phyloP scores from a whole-genome alignment of 2,888 invertebrate genomes.

The Sinodicranocentrus sp. region DNA sequence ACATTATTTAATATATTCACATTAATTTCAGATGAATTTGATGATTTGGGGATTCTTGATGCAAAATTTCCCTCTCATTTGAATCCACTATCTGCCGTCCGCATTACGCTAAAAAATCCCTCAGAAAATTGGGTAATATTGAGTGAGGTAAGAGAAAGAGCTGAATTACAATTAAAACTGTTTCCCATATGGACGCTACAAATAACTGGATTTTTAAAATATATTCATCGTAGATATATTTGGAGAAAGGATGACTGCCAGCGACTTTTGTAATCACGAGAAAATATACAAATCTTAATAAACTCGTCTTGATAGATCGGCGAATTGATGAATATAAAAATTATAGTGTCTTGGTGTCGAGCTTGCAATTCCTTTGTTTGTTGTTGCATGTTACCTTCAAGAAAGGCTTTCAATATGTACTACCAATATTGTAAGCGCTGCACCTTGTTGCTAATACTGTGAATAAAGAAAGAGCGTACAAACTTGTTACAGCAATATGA shows the following conservation, averaged over 20 bases:
- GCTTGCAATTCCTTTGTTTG: conserved; percentile 53
- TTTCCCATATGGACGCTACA: not conserved
- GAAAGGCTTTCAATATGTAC: conserved; percentile 52
- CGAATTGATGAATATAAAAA: conserved; percentile 27
- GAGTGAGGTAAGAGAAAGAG: conserved; percentile 92
- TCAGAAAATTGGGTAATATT: conserved; percentile 94
- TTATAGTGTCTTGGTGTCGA: conserved; percentile 66
- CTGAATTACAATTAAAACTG: too few relatives aligned
- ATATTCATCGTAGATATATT: conserved; percentile 30
- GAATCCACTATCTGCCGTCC: conserved; percentile 85
- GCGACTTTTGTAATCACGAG: conserved; percentile 14
- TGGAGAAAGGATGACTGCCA: conserved; percentile 57
- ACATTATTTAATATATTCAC: too few relatives aligned
- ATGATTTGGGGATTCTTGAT: conserved; percentile 89
- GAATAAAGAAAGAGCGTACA: conserved; percentile 41
- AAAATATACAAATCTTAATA: not conserved
- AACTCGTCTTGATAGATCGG: conserved; percentile 7
- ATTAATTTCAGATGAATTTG: conserved; percentile 83
- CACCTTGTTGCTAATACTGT: conserved; percentile 40
- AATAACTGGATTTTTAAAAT: not conserved
- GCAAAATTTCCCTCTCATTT: conserved; percentile 84
- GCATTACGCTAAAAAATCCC: conserved; percentile 88
- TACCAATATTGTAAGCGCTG: conserved; percentile 47
- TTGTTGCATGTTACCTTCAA: conserved; percentile 53
- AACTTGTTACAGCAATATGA: conserved; percentile 25